Conservation (phyloP, 2,888 invertebrate genomes). For the Metallyticus violacea region DNA sequence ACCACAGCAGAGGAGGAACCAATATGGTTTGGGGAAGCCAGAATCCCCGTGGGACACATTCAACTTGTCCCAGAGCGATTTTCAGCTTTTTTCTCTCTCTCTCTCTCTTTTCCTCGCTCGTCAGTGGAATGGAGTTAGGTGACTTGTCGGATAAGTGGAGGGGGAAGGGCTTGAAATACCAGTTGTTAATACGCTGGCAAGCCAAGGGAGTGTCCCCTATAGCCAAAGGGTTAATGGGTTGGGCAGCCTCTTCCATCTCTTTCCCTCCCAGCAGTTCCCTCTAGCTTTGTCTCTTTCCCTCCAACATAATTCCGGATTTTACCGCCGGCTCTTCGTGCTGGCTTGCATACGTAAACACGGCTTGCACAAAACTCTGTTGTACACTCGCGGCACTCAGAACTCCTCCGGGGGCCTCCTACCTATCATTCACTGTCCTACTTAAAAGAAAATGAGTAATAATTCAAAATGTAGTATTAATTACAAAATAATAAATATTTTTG, state of each 20-base stretch:
- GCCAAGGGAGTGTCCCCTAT: not conserved
- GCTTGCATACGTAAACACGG: slow-evolving; percentile 21
- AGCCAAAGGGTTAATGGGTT: slow-evolving; percentile 22
- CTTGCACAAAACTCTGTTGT: not conserved
- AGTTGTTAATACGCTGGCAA: slow-evolving; percentile 6
- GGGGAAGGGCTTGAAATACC: slow-evolving; percentile 3
- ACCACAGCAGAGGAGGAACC: not conserved
- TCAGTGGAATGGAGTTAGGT: not conserved
- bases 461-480: too few species aligned
- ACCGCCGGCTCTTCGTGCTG: not conserved
- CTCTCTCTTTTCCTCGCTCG: not conserved
- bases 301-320: slow-evolving; percentile 10
- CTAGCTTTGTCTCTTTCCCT: not conserved
- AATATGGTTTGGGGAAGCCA: not conserved
- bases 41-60: not conserved
- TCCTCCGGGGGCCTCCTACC: too few species aligned
- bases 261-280: not conserved
- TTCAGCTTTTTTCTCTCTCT: not conserved
- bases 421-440: too few species aligned
- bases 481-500: too few species aligned
- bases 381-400: not conserved
- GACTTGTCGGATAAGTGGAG: not conserved
- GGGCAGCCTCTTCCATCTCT: not conserved
- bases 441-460: too few species aligned
- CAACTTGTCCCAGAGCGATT: not conserved